A percentile compares a stretch with the other conserved stretches of the same genome.
Conservation (phyloP, 1,140 invertebrate genomes). For the Drosophila triauraria region DNA sequence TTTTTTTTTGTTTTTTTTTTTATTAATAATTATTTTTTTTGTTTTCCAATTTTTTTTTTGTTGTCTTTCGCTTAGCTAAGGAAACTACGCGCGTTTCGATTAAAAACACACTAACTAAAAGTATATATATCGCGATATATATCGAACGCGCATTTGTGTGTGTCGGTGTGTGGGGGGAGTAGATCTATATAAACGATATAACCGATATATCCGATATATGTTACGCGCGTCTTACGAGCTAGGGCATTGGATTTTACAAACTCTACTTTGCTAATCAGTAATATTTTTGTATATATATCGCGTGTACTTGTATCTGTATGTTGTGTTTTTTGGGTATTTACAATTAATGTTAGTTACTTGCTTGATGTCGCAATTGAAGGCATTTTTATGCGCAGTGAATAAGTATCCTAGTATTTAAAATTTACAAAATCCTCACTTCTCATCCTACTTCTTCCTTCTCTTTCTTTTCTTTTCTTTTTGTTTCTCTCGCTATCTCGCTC, state of each 20-base stretch:
- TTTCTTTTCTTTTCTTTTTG: background rate
- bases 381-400: conserved; percentile 76
- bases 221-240: conserved; percentile 34
- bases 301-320: conserved; percentile 28
- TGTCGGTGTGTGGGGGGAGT: conserved; percentile 10
- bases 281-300: conserved; percentile 36
- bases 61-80: conserved; percentile 52
- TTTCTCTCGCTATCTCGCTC: conserved; percentile 20
- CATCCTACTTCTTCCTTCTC: background rate
- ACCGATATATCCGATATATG: conserved; percentile 34
- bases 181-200: conserved; percentile 44
- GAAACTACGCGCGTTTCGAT: conserved; percentile 57
- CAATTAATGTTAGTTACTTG: conserved; percentile 67
- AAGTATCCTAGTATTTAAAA: conserved; percentile 50
- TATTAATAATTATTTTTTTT: conserved; percentile 13
- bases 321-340: conserved; percentile 57
- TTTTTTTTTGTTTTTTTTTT: conserved; percentile 20
- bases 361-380: conserved; percentile 70
- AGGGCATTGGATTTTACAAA: conserved; percentile 53
- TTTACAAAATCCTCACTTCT: conserved; percentile 37
- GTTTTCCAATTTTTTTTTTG: conserved; percentile 25
- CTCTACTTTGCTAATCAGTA: conserved; percentile 32
- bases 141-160: conserved; percentile 20
- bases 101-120: conserved; percentile 63
- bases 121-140: conserved; percentile 35